Evolutionary conservation across 2,113 vertebrate species (phyloP).

Genomic region (Cephalopholis sonnerati): DNA sequence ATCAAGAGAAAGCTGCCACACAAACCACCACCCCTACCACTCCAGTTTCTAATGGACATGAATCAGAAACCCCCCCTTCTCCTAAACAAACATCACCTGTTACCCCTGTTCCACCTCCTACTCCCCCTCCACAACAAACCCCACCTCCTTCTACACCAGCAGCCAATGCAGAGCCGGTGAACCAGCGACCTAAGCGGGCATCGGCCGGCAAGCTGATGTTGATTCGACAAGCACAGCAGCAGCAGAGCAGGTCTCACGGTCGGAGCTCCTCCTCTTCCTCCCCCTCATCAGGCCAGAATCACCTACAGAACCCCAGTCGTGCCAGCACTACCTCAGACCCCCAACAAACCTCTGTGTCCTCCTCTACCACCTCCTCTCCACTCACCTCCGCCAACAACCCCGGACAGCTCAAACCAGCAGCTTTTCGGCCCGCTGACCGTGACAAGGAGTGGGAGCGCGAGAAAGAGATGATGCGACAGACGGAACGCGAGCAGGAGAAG

Average conservation of each 20-base stretch:
- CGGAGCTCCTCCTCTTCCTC: constrained; percentile 77
- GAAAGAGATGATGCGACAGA: constrained; percentile 84
- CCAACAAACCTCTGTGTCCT: constrained; percentile 84
- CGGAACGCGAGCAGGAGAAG: constrained; percentile 84
- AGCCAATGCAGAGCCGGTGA: constrained; percentile 88
- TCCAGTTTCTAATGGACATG: constrained; percentile 87
- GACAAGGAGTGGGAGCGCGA: constrained; percentile 78
- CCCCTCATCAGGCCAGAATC: constrained; percentile 71
- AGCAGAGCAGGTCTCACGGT: constrained; percentile 91
- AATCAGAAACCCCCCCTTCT: constrained; percentile 80
- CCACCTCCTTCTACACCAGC: constrained; percentile 83
- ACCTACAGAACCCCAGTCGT: constrained; percentile 70
- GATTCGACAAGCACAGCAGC: constrained; percentile 93
- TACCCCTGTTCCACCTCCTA: constrained; percentile 52
- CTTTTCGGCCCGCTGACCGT: constrained; percentile 78
- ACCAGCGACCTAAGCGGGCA: constrained; percentile 88
- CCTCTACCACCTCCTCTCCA: constrained; percentile 51
- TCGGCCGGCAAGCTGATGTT: constrained; percentile 93
- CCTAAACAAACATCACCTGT: constrained; percentile 65
- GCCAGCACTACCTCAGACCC: constrained; percentile 96
- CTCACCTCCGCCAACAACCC: constrained; percentile 58
- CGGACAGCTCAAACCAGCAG: constrained; percentile 88
- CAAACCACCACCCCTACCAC: constrained; percentile 84
- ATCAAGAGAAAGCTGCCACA: constrained; percentile 64
- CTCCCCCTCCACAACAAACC: constrained; percentile 61